Evolutionary conservation across 2,888 invertebrate species (phyloP), one percentile per base, ranked within the genome.

Genomic region (Rotaria macrura): DNA sequence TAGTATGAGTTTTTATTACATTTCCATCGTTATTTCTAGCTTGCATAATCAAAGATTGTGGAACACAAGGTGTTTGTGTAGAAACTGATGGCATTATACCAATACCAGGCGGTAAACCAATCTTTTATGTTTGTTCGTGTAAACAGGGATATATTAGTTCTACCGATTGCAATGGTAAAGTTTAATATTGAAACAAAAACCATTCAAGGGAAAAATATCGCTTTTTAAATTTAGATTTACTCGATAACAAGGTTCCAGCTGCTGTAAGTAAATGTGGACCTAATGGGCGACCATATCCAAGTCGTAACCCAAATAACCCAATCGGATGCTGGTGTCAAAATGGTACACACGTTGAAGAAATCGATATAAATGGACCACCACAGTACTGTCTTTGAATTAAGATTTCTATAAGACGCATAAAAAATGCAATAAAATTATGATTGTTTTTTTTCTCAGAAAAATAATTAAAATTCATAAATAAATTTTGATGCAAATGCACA

Each of bases 301-400:
- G 79, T n/a, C 40, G 79, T 12, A 79, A 79, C 43, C 79, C 79
- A 40, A 43, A 79, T 79, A 43, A 40, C n/a, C 79, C 79, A 43
- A 25, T 79, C 17, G 79, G 43, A 43, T 79, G 79, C n/a, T 79
- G 40, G 40, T 79, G 79, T 43, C 25, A 79, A 0, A 79, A 43
- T 25, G 79, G 79, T 43, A 79, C 43, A 79, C 40, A 43, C 9
- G 43, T 79, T n/a, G 25, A 23, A 43, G 40, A 43, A 43, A 40
- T 43, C 25, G 43, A 40, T 9, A 20, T 4, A 43, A 43, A n/a
- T n/a, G 43, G n/a, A n/a, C 43, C 79, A 43, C 7, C 40, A 79
- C 10, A 17, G 38, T 34, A 34, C 25, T 65, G 34, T 65, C 14
- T 38, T 65, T 65, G 20, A 65, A 38, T 20, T 34, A 38, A 65